Base-by-base conservation (phyloP, 2,797 vertebrate species). In the Hyperoplus lanceolatus region DNA sequence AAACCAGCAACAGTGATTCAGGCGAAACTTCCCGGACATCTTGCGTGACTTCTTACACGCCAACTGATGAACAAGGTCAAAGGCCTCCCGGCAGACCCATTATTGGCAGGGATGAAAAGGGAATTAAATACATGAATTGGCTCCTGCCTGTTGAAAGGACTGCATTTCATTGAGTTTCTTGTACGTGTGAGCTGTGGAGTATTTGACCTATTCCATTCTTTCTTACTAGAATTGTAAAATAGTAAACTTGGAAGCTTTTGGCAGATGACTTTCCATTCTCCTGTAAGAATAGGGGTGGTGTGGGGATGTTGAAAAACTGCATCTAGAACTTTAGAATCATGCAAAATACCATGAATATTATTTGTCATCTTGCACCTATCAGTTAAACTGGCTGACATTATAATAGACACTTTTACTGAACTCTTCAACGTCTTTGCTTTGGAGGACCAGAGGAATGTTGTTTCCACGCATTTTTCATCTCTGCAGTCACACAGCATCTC, bases 1-100 rank as follows among this genome's bases (percentile, higher is more conserved):
- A 74, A 85, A 59, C 64, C 81, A 76, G 57, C 59, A 53, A 45
- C 72, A 70, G 66, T 89, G 81, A 85, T 78, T 90, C 70, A 82
- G 71, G 29, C 29, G 29, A 84, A 49, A 71, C 43, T 85, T 86
- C 65, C 76, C 63, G 81, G 72, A 86, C 58, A 45, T 74, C 48
- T 39, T 72, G 66, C 39, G 21, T 81, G 72, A 83, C 81, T 78
- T 83, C 74, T 75, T 75, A 58, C 8, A 55, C 49, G 67, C 58
- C 38, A 29, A 72, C 54, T 74, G 46, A 79, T 72, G 62, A 79
- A 75, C 59, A 63, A 51, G 38, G 58, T 61, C 21, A 39, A 69
- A 81, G 18, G 57, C 51, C 82, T 81, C 72, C 18, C 55, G 11
- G 61, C 54, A 48, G 43, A 58, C n/a, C 59, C 5, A 55, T 60